Base-by-base conservation (phyloP, 2,113 vertebrate species). In the Alaudala cheleensis region DNA sequence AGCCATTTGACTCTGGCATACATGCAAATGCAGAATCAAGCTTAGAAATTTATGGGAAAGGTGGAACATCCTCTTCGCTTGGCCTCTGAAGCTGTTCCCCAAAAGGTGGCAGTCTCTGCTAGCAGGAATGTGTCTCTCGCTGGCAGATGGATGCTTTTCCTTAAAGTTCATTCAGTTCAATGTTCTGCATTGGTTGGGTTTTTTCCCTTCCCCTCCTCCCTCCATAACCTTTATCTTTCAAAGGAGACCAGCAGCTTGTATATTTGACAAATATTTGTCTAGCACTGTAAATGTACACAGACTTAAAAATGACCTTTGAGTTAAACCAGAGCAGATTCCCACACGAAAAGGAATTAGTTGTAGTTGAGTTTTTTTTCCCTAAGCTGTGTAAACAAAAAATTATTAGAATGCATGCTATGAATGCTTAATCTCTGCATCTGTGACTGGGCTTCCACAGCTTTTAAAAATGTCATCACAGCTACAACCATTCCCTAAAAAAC, bases 101-200 rank as follows among this genome's bases (percentile, higher is more conserved):
- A 96, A 90, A 70, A 97, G 98, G 93, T 97, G 98, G 97, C 95
- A 84, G 76, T 79, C 74, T 92, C 96, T 77, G 51, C 95, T 88
- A 96, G 76, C 57, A 81, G 85, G 78, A 97, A 34, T 22, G 34
- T 10, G 15, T 54, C 14, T 29, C 45, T 9, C 6, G 2, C 71
- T 44, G 49, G 39, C 34, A 57, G n/a, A 90, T 11, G 64, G 47
- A 62, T 79, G 34, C 26, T 81, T 84, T 74, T 93, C 64, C 82
- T 88, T 62, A 16, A 45, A 64, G 47, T 90, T 86, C 71, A 17
- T 53, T 73, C 50, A 56, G 25, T 77, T 81, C 33, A 40, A 1
- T 56, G 54, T 54, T 95, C 49, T 73, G 39, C 45, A 11, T 10
- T 61, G 33, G 14, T 2, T 56, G 78, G 8, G 22, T 4, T 50